Evolutionary conservation across 2,113 vertebrate genomes (phyloP).

Genomic region (Entelurus aequoreus): DNA sequence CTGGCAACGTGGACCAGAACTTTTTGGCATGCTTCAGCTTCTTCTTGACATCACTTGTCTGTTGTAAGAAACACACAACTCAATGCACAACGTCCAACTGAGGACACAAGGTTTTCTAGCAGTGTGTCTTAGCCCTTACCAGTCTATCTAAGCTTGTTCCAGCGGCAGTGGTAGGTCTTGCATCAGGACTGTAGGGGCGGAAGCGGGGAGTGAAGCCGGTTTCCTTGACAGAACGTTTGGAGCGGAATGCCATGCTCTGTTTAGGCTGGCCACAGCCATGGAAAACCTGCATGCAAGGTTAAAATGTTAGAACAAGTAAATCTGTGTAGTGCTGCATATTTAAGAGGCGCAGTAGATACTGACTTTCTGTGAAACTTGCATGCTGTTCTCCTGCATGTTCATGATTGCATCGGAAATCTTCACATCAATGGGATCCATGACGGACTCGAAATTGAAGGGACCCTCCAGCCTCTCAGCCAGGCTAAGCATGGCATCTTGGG

Average conservation of each 20-base stretch:
- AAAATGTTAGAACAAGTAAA: background rate
- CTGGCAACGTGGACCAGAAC: slow-evolving; percentile 96
- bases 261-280: slow-evolving; percentile 96
- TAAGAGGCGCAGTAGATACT: slow-evolving; percentile 8
- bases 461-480: slow-evolving; percentile 90
- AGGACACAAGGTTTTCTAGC: background rate
- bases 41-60: slow-evolving; percentile 94
- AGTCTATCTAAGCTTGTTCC: slow-evolving; percentile 92
- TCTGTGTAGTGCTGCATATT: background rate
- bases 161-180: slow-evolving; percentile 89
- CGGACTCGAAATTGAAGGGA: slow-evolving; percentile 94
- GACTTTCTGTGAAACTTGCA: slow-evolving; percentile 95
- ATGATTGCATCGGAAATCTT: slow-evolving; percentile 97
- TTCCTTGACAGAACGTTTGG: slow-evolving; percentile 80
- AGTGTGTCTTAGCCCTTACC: slow-evolving; percentile 63
- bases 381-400: slow-evolving; percentile 99
- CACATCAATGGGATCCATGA: slow-evolving; percentile 96
- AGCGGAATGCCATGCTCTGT: slow-evolving; percentile 59
- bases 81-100: background rate
- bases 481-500: slow-evolving; percentile 86
- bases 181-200: slow-evolving; percentile 85
- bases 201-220: slow-evolving; percentile 83
- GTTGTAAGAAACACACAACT: slow-evolving; percentile 2
- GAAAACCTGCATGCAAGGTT: slow-evolving; percentile 78
- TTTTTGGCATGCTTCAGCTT: slow-evolving; percentile 92